Conservation (phyloP, 2,797 vertebrate genomes). For the Sphenodon punctatus region DNA sequence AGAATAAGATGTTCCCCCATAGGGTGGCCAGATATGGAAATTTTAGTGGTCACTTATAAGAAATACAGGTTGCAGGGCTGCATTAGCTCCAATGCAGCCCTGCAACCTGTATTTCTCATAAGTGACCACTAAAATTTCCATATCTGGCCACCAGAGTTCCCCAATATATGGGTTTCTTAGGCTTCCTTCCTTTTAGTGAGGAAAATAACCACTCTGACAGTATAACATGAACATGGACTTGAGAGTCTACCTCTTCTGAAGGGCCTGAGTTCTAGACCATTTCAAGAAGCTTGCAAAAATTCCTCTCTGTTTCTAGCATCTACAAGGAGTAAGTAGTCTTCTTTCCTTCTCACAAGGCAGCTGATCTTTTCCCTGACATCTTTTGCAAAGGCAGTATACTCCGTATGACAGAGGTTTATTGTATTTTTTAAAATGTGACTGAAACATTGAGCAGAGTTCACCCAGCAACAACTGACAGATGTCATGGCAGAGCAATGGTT, state of each 20-base stretch:
- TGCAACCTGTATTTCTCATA: too few relatives aligned
- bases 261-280: not conserved
- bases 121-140: too few relatives aligned
- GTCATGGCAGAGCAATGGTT: not conserved
- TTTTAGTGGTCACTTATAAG: too few relatives aligned
- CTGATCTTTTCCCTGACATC: not conserved
- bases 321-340: not conserved
- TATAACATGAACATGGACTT: not conserved
- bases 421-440: not conserved
- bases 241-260: not conserved
- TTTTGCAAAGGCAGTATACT: not conserved
- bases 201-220: not conserved
- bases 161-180: too few relatives aligned
- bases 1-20: not conserved
- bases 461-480: not conserved
- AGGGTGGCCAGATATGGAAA: too few relatives aligned
- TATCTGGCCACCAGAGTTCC: too few relatives aligned
- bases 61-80: too few relatives aligned
- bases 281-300: not conserved
- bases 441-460: not conserved
- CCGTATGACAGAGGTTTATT: not conserved
- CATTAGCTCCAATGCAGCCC: too few relatives aligned
- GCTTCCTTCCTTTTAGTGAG: not conserved
- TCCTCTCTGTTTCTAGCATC: not conserved
- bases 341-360: not conserved